Base-by-base conservation (phyloP, 2,113 vertebrate species). In the Hemibagrus wyckioides region DNA sequence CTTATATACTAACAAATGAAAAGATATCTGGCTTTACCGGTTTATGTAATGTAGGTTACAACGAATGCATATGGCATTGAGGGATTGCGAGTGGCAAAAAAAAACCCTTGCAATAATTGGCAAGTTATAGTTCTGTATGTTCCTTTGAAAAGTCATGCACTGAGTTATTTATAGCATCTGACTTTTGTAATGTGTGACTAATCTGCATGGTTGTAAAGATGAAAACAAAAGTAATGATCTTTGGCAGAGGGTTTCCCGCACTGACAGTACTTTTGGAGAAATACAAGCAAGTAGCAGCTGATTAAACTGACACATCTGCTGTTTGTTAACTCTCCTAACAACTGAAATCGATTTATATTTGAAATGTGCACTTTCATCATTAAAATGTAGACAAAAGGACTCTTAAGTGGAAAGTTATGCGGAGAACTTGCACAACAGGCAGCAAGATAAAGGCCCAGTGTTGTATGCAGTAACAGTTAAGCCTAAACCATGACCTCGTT, bases 161-260 rank as follows among this genome's bases (percentile, higher is more conserved):
- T 41, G 69, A 73, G 39, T 73, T 48, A 41, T 76, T 76, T n/a
- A 50, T 50, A 50, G 25, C 41, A 50, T 76, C 73, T 76, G 73
- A 39, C 23, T 76, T 76, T 19, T 48, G 13, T 76, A 76, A 76
- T n/a, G 41, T 48, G 41, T 48, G 41, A 28, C 41, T 21, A 41
- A 25, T 73, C 39, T 41, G 19, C 21, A 41, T 1, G 23, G 23
- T 28, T 75, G 41, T 75, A 15, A 76, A 76, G 73, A 76, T 76
- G 25, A 76, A 48, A 76, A 76, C 25, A 48, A 50, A 25, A 25
- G 69, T 48, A 76, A 76, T 76, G 11, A 28, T 48, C 25, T 48
- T 21, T 76, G 73, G 41, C 41, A n/a, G 41, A 76, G 25, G 13
- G 41, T 76, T 76, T 76, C 41, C 41, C 73, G 15, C 19, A 76